Evolutionary conservation across 2,888 invertebrate species (phyloP), one percentile per base, ranked within the genome.

Genomic region (Lasioglossum leucozonium): DNA sequence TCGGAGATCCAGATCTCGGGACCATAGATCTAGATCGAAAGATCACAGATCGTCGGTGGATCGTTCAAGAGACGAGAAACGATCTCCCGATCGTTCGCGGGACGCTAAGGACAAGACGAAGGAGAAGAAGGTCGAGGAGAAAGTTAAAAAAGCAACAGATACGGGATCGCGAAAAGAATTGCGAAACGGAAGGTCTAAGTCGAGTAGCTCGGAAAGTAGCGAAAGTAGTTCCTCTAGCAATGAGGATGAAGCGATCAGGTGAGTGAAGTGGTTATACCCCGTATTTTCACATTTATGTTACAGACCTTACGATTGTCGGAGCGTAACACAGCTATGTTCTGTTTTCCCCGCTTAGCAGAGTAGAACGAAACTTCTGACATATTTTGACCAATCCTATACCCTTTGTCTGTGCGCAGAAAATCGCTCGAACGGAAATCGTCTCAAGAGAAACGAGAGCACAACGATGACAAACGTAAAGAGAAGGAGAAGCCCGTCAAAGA

Each of bases 11-110:
- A 91, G 94, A 78, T 95, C 95, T 2, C 91, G 94, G 65, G 95
- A 95, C 81, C 93, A 81, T 90, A 94, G 95, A 86, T 95, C 95
- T 77, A 93, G 94, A 79, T 95, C 95, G 2, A 94, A 95, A 89
- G 94, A 95, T 86, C 86, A 91, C 74, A 91, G 90, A 26, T 90
- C 93, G 55, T 92, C 94, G 81, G 81, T 91, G 88, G 93, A 94
- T 80, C 93, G 92, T 73, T 87, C 90, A 55, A 92, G 89, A 82
- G 93, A 93, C 5, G 74, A 84, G n/a, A 89, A 94, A 93, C 87
- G 95, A 92, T 88, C 95, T 93, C 93, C 95, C 92, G 90, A 93
- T 87, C 90, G 93, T 84, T 71, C 91, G 58, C 90, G 91, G 84
- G 90, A 94, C 87, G 77, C 86, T 87, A 92, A 93, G 89, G 94